Evolutionary conservation across 2,113 vertebrate genomes (phyloP).

Genomic region (Calidris pugnax): DNA sequence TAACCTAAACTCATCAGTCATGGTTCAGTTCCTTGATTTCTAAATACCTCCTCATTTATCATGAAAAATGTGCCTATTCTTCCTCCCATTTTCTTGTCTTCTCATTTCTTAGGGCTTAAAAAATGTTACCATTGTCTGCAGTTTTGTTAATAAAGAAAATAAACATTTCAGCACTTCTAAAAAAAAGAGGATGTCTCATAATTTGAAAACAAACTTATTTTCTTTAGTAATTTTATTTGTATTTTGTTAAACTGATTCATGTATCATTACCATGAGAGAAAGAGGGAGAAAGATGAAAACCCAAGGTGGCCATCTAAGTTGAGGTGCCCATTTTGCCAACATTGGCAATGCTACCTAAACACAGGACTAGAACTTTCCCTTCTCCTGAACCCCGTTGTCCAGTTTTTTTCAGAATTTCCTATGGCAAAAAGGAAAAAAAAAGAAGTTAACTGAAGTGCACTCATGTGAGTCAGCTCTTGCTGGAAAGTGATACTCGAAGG

Average conservation of each 20-base stretch:
- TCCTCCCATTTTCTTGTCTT: not conserved
- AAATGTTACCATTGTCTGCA: not conserved
- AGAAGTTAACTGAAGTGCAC: not conserved
- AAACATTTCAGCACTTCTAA: not conserved
- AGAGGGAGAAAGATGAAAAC: not conserved
- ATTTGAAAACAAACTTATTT: not conserved
- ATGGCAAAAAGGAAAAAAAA: not conserved
- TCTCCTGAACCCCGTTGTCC: fast-evolving
- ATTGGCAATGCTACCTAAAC: fast-evolving
- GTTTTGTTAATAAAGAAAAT: not conserved
- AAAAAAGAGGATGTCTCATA: not conserved
- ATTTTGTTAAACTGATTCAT: not conserved
- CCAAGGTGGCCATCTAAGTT: not conserved
- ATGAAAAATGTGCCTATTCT: constrained; percentile 13
- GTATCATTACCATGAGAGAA: not conserved
- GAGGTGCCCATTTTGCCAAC: fast-evolving
- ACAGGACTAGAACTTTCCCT: not conserved
- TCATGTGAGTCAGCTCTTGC: not conserved
- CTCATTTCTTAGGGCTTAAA: not conserved
- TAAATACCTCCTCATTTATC: not conserved
- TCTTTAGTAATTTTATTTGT: not conserved
- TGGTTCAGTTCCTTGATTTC: not conserved
- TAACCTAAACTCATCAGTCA: constrained; percentile 34
- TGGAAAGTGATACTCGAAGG: not conserved
- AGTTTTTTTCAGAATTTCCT: not conserved